Evolutionary conservation across 2,888 invertebrate genomes (phyloP).

Genomic region (Esperia sulphurella): DNA sequence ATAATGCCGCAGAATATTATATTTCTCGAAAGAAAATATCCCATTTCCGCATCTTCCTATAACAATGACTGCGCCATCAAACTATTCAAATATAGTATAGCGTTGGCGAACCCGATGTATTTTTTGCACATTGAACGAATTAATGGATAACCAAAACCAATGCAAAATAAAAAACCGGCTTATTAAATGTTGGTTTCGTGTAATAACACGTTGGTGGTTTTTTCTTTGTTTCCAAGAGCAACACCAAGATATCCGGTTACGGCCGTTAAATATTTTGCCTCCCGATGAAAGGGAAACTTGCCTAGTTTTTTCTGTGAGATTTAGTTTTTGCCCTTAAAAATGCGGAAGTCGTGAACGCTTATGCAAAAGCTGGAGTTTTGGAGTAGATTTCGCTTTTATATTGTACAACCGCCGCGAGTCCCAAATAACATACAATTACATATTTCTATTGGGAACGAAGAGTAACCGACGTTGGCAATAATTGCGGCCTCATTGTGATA

Average conservation of each 20-base stretch:
- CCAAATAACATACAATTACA: constrained; percentile 70
- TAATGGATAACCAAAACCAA: constrained; percentile 77
- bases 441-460: constrained; percentile 37
- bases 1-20: constrained; percentile 73
- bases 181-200: constrained; percentile 78
- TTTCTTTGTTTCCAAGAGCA: constrained; percentile 74
- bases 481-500: constrained; percentile 50
- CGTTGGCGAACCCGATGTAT: constrained; percentile 56
- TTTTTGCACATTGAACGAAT: constrained; percentile 69
- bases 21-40: constrained; percentile 79
- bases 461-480: constrained; percentile 44
- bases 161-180: constrained; percentile 73
- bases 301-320: constrained; percentile 63
- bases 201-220: constrained; percentile 78
- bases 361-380: constrained; percentile 70
- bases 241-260: constrained; percentile 75
- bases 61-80: constrained; percentile 72
- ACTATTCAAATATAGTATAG: constrained; percentile 73
- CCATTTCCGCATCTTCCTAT: constrained; percentile 78
- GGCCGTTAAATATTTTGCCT: constrained; percentile 77
- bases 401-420: constrained; percentile 37
- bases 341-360: constrained; percentile 72
- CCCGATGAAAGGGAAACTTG: constrained; percentile 75
- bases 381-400: constrained; percentile 71
- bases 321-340: constrained; percentile 67